Evolutionary conservation across 2,797 vertebrate genomes (phyloP).

Genomic region (Anniella stebbinsi): DNA sequence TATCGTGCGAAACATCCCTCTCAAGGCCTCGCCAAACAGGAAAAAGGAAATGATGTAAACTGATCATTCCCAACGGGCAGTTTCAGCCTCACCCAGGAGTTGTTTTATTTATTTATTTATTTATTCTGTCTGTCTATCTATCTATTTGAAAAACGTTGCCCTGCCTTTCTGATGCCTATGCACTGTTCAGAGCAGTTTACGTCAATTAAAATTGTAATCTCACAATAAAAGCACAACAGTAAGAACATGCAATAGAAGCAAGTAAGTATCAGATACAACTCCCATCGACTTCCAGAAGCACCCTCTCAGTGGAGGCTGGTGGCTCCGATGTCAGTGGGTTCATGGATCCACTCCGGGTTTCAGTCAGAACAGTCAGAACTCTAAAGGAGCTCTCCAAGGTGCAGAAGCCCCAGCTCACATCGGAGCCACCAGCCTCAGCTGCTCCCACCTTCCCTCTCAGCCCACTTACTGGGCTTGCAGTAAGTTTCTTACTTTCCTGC

Average conservation of each 20-base stretch:
- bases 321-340: too few relatives aligned
- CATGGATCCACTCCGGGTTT: too few relatives aligned
- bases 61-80: background rate
- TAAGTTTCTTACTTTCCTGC: too few relatives aligned
- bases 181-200: background rate
- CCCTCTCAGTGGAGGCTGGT: too few relatives aligned
- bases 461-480: too few relatives aligned
- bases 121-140: too few relatives aligned
- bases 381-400: too few relatives aligned
- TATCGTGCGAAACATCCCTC: background rate
- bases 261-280: too few relatives aligned
- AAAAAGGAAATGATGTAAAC: background rate
- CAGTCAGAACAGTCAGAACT: too few relatives aligned
- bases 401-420: too few relatives aligned
- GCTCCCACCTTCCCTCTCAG: too few relatives aligned
- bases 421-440: too few relatives aligned
- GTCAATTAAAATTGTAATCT: background rate
- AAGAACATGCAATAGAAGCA: background rate
- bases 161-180: background rate
- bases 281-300: background rate
- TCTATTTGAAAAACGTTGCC: background rate
- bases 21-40: background rate
- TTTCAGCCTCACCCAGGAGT: background rate
- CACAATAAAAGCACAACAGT: background rate
- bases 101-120: slow-evolving; percentile 3